phyloP scores from a whole-genome alignment of 1,140 invertebrate species.

The Hyles vespertilio region DNA sequence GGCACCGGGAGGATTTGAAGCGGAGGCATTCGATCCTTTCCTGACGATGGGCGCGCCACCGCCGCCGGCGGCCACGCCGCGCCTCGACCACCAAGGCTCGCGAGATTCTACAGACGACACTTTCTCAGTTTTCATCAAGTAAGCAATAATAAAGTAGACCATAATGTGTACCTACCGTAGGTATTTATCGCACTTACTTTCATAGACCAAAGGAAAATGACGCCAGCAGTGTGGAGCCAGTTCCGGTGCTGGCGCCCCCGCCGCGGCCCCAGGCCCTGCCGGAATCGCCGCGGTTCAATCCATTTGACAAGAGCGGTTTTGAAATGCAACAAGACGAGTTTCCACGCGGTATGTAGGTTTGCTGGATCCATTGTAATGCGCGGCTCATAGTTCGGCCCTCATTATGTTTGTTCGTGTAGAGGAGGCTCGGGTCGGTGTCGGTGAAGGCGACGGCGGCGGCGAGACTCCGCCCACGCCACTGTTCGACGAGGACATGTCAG shows the following conservation, averaged over 20 bases:
- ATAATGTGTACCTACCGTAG: conserved; percentile 10
- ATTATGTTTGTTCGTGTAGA: background rate
- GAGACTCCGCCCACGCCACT: conserved; percentile 92
- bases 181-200: background rate
- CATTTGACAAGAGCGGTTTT: conserved; percentile 85
- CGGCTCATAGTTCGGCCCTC: too few relatives aligned
- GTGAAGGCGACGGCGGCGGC: conserved; percentile 52
- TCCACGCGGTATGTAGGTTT: background rate
- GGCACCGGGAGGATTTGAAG: conserved; percentile 79
- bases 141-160: conserved; percentile 25
- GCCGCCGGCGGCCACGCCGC: conserved; percentile 77
- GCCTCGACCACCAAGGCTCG: conserved; percentile 79
- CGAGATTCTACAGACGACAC: conserved; percentile 87
- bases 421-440: conserved; percentile 41
- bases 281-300: conserved; percentile 82
- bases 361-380: too few relatives aligned
- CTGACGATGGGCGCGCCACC: conserved; percentile 86
- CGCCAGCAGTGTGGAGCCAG: conserved; percentile 35
- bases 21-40: conserved; percentile 90
- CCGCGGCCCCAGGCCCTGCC: conserved; percentile 77
- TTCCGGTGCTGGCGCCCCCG: conserved; percentile 87
- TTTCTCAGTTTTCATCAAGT: conserved; percentile 88
- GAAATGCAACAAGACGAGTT: conserved; percentile 15
- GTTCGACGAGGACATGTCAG: conserved; percentile 95
- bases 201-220: conserved; percentile 78